Percentiles rank a stretch among this genome's conserved stretches.
phyloP scores from a whole-genome alignment of 37 sponge, comb jelly and placozoan genomes.

The Chondrilla cf. caribensis region DNA sequence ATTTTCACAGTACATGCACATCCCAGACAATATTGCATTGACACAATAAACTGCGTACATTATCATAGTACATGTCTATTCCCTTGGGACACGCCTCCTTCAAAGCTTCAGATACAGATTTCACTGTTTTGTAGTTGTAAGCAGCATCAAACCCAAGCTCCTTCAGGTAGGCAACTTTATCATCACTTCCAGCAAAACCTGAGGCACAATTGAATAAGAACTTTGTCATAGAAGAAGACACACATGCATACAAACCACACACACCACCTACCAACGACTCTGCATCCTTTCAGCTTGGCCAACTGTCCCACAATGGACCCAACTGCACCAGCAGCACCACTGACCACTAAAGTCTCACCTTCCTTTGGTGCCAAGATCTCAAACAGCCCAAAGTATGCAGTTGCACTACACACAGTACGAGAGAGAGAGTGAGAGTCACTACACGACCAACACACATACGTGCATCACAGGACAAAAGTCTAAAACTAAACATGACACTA shows the following conservation, averaged over 20 bases:
- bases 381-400: conserved; percentile 84
- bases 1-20: too few species aligned
- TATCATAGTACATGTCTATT: conserved; percentile 85
- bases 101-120: conserved; percentile 48
- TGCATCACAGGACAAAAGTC: too few species aligned
- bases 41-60: too few species aligned
- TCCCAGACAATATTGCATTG: neutral
- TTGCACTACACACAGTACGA: conserved; percentile 56
- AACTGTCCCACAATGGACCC: conserved; percentile 76
- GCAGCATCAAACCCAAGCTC: conserved; percentile 86
- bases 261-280: conserved; percentile 59
- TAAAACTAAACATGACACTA: too few species aligned
- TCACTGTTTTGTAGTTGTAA: conserved; percentile 87
- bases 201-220: too few species aligned
- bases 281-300: conserved; percentile 85
- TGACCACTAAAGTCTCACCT: conserved; percentile 85
- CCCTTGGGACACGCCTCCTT: conserved; percentile 86
- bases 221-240: too few species aligned
- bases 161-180: conserved; percentile 59
- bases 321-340: conserved; percentile 92
- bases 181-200: conserved; percentile 85
- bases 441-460: too few species aligned
- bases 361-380: conserved; percentile 64
- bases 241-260: neutral
- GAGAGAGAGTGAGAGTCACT: too few species aligned